These are phyloP conservation scores for Castor canadensis DNA, from an alignment of 2,113 vertebrate genomes.

Conservation along the genomic window DNA sequence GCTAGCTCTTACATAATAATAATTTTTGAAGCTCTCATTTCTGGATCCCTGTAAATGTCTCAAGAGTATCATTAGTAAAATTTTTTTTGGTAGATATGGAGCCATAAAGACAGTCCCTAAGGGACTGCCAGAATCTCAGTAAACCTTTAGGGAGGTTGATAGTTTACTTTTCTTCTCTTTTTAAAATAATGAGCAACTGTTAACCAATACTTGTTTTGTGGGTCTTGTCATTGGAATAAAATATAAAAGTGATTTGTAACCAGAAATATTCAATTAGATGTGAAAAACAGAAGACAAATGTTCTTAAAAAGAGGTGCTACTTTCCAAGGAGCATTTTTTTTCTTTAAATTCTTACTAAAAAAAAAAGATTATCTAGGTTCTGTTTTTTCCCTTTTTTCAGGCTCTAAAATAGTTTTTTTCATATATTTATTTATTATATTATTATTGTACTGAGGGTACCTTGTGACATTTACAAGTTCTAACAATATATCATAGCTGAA, in stretches of 20 bases:
- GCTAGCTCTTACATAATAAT: neutral
- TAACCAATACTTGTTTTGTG: neutral
- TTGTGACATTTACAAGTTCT: too few relatives aligned
- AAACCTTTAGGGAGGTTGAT: fast-evolving
- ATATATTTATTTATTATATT: too few relatives aligned
- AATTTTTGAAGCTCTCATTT: neutral
- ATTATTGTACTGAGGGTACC: too few relatives aligned
- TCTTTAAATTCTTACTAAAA: neutral
- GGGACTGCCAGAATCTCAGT: neutral
- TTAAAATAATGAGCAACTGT: neutral
- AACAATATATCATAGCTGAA: too few relatives aligned
- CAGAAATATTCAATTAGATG: neutral
- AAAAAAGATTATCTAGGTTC: neutral
- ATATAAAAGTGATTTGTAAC: neutral
- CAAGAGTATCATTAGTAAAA: fast-evolving
- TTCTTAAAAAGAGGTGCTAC: neutral
- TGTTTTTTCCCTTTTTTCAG: too few relatives aligned
- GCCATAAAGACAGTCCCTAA: too few relatives aligned
- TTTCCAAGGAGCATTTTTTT: neutral
- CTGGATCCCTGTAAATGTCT: neutral
- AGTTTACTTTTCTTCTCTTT: neutral
- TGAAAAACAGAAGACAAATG: neutral
- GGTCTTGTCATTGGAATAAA: neutral
- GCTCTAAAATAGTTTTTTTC: too few relatives aligned
- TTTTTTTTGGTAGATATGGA: neutral